Evolutionary conservation across 2,888 invertebrate genomes (phyloP), one percentile per base, ranked within the genome.

Genomic region (Brenthis daphne): DNA sequence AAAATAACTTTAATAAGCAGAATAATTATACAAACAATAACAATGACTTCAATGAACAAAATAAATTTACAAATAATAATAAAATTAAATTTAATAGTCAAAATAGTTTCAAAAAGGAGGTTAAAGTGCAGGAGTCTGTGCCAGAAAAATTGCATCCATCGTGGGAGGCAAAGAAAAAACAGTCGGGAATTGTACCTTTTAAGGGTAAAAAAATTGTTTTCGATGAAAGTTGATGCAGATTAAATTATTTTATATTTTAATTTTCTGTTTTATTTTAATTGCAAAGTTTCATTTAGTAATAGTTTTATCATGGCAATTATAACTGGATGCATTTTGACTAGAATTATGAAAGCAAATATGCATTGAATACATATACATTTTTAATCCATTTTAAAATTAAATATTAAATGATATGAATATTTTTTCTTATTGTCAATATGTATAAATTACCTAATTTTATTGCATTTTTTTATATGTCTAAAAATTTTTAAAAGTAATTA

Each of bases 91-190:
- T 64, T 73, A 69, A 66, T 67, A 37, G 73, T 61, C 29, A 53
- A 68, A 53, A 73, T 65, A 69, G 43, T 69, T 20, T 70, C 66
- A 65, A 71, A 64, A 43, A 67, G 55, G 37, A 11, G 68, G 66
- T 68, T 37, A 73, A 71, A 57, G 61, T 29, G 5, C 65, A 16
- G 16, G 69, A 64, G 8, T 74, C 72, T 58, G 80, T 81, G 61
- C 71, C 82, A 65, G 93, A 92, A 72, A 93, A 92, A 81, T 78
- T 93, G 64, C 93, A 93, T 83, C 93, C 93, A 3, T 93, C 93
- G 24, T 93, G 93, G 93, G 93, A 92, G 79, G 93, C 93, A 1
- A 93, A 93, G 78, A 93, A 89, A 71, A 86, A 86, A 58, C 85
- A 87, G 66, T 91, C 92, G 1, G 84, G 86, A 65, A 85, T 93